Base-by-base conservation (phyloP, 1,140 invertebrate species). In the Paramacrobiotus metropolitanus region DNA sequence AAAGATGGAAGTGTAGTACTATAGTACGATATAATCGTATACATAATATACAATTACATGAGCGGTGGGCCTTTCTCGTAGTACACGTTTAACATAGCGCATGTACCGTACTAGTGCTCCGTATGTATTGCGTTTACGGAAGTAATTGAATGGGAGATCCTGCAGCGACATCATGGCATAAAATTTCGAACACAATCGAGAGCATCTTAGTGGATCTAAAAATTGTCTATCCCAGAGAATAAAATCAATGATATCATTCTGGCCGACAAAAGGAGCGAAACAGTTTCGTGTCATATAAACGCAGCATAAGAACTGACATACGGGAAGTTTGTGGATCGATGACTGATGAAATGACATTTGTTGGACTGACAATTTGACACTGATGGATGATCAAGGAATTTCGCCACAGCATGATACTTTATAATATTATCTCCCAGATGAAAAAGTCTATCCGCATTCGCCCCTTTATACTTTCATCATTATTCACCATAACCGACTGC, bases 331-430 rank as follows among this genome's bases (percentile, higher is more conserved):
- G 24, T 15, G 15, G 48, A 55, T 55, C 15, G 24, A 55, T 55
- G 48, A 55, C 28, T 55, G 48, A 55, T 55, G 48, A 55, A 55
- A 55, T 55, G 48, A 55, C 48, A 55, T 55, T 55, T 55, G 28
- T 55, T 55, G 28, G 48, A 9, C 48, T 55, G 48, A n/a, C n/a
- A n/a, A n/a, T n/a, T n/a, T n/a, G n/a, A 55, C 48, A 55, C 15
- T 55, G 48, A 55, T 24, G 48, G 48, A 55, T 55, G 48, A 55
- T 55, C 48, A 24, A 55, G 48, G 48, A 55, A 55, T 55, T n/a
- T 55, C 24, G 28, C 48, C 48, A 24, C 15, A 55, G 48, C 48
- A 4, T 15, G 48, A 55, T 24, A 9, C 34, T 9, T n/a, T 40
- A 40, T n/a, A 9, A n/a, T n/a, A 40, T 40, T n/a, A 40, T 40